phyloP scores from a whole-genome alignment of 2,797 vertebrate species.

The Hybognathus amarus region DNA sequence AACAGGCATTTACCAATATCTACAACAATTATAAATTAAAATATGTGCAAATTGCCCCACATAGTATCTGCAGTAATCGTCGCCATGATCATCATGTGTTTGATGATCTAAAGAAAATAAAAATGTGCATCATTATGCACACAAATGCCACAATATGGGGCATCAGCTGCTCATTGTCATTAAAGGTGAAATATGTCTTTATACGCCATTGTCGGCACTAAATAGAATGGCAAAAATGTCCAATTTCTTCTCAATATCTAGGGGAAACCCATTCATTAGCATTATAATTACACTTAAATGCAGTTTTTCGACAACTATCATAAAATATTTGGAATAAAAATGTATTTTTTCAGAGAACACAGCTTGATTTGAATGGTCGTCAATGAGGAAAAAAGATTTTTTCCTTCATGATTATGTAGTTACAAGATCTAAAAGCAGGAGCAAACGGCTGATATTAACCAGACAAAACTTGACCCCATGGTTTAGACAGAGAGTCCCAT shows the following conservation, averaged over 20 bases:
- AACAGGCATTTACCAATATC: conserved; percentile 63
- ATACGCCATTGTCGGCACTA: not conserved
- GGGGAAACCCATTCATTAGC: not conserved
- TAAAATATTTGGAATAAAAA: conserved; percentile 8
- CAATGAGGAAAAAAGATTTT: not conserved
- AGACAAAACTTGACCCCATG: not conserved
- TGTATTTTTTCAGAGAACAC: not conserved
- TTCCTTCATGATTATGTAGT: not conserved
- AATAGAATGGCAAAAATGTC: not conserved
- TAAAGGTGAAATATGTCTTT: conserved; percentile 14
- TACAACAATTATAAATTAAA: conserved; percentile 78
- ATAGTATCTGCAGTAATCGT: conserved; percentile 63
- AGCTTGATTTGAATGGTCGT: not conserved
- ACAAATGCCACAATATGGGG: conserved; percentile 35
- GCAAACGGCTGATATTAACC: not conserved
- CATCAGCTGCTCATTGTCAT: conserved; percentile 37
- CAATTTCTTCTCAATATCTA: not conserved
- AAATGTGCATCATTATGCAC: conserved; percentile 24
- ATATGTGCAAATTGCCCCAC: conserved; percentile 76
- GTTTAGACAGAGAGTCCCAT: not conserved
- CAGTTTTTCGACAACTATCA: not conserved
- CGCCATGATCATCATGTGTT: conserved; percentile 37
- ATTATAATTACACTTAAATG: not conserved
- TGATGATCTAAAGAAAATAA: conserved; percentile 57
- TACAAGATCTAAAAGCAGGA: not conserved